These are phyloP conservation scores for Aricia agestis DNA, from an alignment of 1,140 invertebrate species.

Conservation along the genomic window DNA sequence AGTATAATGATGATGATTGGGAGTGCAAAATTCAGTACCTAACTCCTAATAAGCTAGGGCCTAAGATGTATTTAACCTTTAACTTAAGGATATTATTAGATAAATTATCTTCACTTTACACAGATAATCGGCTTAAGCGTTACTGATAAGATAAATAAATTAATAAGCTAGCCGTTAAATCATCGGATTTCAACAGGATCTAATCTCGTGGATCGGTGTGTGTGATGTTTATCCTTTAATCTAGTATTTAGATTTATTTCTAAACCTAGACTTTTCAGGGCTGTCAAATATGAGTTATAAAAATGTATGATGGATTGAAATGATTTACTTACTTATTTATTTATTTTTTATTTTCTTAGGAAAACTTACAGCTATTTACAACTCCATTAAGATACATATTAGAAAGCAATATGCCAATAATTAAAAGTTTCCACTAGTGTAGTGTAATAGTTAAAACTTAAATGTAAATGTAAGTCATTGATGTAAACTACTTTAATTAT, in stretches of 20 bases:
- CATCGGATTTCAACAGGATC: conserved; percentile 2
- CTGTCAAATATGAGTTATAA: not conserved
- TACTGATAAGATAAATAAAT: not conserved
- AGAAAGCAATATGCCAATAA: no score
- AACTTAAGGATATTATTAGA: not conserved
- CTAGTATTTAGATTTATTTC: not conserved
- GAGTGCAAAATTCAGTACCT: no score
- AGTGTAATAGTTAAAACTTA: no score
- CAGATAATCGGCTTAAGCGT: not conserved
- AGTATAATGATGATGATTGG: no score
- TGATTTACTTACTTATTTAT: no score
- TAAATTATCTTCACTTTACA: not conserved
- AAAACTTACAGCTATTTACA: no score
- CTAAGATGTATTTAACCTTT: not conserved
- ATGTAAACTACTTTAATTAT: no score
- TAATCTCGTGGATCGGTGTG: not conserved
- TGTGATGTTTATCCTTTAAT: conserved; percentile 1
- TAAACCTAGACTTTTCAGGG: not conserved
- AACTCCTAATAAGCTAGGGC: not conserved
- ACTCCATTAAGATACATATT: no score
- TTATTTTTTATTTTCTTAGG: no score
- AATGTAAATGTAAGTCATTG: no score
- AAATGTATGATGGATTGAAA: no score
- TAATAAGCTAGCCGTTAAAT: not conserved
- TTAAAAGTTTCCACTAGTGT: no score